Base-by-base conservation (phyloP, 1,140 invertebrate species). In the Bicyclus anynana region DNA sequence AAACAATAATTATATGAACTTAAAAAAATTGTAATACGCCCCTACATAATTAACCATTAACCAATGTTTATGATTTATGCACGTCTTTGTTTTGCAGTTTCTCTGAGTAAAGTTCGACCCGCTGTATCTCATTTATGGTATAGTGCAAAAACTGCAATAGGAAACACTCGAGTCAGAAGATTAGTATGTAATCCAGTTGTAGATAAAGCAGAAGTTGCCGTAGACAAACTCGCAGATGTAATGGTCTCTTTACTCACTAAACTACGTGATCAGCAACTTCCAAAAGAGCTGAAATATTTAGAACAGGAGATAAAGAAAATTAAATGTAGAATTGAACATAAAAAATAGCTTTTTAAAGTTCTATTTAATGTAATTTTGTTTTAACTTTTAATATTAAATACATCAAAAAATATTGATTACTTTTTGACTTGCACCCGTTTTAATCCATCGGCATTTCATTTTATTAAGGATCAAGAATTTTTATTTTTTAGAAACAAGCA, bases 61-160 rank as follows among this genome's bases (percentile, higher is more conserved):
- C 7, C 2, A 9, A 35, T 47, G n/a, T 33, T 65, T 12, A 54
- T 50, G 47, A 46, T 35, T 47, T 12, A 14, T 9, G 10, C 4
- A 29, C 23, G 54, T 23, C 13, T 57, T 61, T 62, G 57, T 66
- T 78, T 80, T 81, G 56, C 82, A 87, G 84, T 83, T 87, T 85
- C 84, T 74, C 46, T 85, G 65, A 77, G 67, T 63, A 80, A 67
- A 60, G 52, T 79, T 52, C 56, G 65, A 27, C 82, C 82, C 18
- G 62, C 66, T 17, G 57, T 87, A 21, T 57, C 67, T 38, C 74
- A 62, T 46, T 33, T 70, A 29, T 87, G 84, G 84, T 49, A 3
- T 12, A 50, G 38, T n/a, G 51, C 78, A 44, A 87, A 85, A 71
- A 33, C 46, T 37, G 55, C 33, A 9, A 46, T 84, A 1, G 35